phyloP scores from a whole-genome alignment of 2,113 vertebrate species.

The Pongo pygmaeus region DNA sequence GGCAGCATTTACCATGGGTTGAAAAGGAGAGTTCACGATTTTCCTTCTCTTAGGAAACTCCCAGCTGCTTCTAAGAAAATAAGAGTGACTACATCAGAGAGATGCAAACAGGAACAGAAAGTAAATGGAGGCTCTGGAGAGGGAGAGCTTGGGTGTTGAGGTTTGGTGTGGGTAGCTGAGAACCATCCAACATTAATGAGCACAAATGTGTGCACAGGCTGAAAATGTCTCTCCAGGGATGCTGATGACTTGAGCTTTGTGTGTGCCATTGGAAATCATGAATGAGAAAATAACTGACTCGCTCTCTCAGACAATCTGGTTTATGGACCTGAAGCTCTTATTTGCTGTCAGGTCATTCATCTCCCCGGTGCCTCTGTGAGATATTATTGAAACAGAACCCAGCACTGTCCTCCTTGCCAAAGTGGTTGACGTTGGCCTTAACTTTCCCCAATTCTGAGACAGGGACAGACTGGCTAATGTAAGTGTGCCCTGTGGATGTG shows the following conservation, averaged over 20 bases:
- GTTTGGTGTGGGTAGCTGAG: not conserved
- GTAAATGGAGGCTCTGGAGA: not conserved
- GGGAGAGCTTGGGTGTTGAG: not conserved
- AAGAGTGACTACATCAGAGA: not conserved
- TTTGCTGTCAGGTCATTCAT: not conserved
- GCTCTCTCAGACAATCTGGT: not conserved
- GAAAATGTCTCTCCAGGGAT: not conserved
- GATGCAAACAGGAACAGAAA: not conserved
- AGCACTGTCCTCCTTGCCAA: not conserved
- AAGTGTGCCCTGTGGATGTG: not conserved
- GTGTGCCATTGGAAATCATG: not conserved
- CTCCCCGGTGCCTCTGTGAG: not conserved
- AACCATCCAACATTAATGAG: not conserved
- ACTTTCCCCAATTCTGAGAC: not conserved
- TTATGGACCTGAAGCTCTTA: not conserved
- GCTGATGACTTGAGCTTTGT: not conserved
- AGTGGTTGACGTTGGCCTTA: not conserved
- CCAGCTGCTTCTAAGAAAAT: not conserved
- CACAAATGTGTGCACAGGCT: not conserved
- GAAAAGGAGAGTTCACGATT: not conserved
- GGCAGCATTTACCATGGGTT: not conserved
- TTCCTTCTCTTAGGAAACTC: not conserved
- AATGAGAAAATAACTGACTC: constrained; percentile 42
- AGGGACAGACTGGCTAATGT: not conserved
- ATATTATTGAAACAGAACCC: not conserved